These are phyloP conservation scores for Hydrocynus forskahlii DNA, from an alignment of 2,797 vertebrate genomes.

Conservation along the genomic window DNA sequence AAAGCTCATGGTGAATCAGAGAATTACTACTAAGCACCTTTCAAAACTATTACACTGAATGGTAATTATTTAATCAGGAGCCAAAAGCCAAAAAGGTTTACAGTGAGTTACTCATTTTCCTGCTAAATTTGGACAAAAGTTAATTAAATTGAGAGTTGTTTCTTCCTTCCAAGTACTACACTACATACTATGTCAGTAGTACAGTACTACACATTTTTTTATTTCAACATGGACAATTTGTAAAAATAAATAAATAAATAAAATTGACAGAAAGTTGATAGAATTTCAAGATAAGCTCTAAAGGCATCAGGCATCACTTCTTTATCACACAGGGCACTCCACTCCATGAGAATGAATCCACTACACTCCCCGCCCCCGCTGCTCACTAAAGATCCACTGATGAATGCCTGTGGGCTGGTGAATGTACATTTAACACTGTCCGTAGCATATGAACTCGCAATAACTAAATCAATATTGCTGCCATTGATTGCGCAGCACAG, in stretches of 20 bases:
- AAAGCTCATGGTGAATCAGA: background rate
- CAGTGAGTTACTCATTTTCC: background rate
- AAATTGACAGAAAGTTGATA: background rate
- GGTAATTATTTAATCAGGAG: too few relatives aligned
- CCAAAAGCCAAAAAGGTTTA: background rate
- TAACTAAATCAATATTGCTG: slow-evolving; percentile 85
- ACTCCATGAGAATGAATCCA: background rate
- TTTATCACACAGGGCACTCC: background rate
- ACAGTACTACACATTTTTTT: too few relatives aligned
- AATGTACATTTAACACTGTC: slow-evolving; percentile 94
- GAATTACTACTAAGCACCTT: background rate
- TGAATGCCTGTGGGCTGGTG: slow-evolving; percentile 79
- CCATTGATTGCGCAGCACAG: slow-evolving; percentile 80
- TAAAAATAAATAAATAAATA: background rate
- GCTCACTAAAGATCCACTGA: slow-evolving; percentile 66
- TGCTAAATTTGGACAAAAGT: background rate
- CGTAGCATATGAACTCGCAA: slow-evolving; percentile 86
- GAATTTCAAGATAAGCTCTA: background rate
- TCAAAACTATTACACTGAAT: background rate
- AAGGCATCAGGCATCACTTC: background rate
- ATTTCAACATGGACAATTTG: background rate
- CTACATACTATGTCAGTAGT: too few relatives aligned
- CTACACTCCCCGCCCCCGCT: background rate
- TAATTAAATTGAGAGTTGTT: background rate
- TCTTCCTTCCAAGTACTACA: too few relatives aligned